Percentiles rank a stretch among this genome's conserved stretches.
Conservation (phyloP, 1,140 invertebrate species). For the Rhynchophorus ferrugineus region DNA sequence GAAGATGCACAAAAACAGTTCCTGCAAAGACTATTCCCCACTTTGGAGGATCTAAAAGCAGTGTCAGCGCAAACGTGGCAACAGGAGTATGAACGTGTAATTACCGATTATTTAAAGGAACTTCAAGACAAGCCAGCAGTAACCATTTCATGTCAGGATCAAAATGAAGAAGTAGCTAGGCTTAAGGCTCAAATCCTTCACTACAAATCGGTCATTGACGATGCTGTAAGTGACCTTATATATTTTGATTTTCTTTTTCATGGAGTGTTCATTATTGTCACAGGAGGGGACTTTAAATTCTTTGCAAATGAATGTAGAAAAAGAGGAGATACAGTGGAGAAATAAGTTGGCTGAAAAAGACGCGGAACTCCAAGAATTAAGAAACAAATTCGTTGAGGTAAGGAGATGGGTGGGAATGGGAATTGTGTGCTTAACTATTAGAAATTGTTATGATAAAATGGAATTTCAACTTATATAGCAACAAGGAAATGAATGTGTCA, state of each 20-base stretch:
- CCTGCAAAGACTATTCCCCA: slow-evolving; percentile 53
- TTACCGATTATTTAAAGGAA: slow-evolving; percentile 5
- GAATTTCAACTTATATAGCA: no score
- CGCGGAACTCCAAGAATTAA: slow-evolving; percentile 51
- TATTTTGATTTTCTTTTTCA: no score
- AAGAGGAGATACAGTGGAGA: slow-evolving; percentile 63
- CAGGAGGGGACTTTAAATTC: slow-evolving; percentile 62
- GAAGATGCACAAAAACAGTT: slow-evolving; percentile 49
- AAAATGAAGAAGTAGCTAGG: slow-evolving; percentile 41
- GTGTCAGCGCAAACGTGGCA: slow-evolving; percentile 17
- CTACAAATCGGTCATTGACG: slow-evolving; percentile 66
- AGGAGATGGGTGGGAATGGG: no score
- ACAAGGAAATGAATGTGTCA: no score
- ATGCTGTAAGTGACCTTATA: slow-evolving; percentile 68
- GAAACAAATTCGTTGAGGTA: slow-evolving; percentile 42
- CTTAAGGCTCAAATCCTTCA: slow-evolving; percentile 58
- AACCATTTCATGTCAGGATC: slow-evolving; percentile 2
- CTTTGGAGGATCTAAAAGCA: slow-evolving; percentile 42
- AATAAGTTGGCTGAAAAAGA: slow-evolving; percentile 54
- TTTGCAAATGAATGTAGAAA: slow-evolving; percentile 60
- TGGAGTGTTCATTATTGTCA: no score
- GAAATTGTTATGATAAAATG: no score
- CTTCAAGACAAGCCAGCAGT: not conserved
- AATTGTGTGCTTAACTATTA: no score
- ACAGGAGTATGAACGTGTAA: slow-evolving; percentile 17